These are phyloP conservation scores for Apotomis turbidana DNA, from an alignment of 2,888 invertebrate species.

Conservation along the genomic window DNA sequence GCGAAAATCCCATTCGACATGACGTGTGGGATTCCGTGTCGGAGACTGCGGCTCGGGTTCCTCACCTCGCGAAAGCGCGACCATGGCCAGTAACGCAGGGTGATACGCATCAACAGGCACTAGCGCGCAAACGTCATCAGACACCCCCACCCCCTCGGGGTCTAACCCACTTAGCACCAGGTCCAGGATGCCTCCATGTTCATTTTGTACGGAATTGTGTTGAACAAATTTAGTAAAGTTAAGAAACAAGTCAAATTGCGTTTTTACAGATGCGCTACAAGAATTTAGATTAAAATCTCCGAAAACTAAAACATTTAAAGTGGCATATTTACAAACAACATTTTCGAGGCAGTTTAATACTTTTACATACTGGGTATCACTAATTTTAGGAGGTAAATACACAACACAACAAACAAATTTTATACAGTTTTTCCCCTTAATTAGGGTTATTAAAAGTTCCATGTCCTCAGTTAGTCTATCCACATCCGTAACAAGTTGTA, in stretches of 20 bases:
- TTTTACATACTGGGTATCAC: neutral
- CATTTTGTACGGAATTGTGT: neutral
- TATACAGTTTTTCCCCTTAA: neutral
- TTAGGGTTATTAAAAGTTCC: neutral
- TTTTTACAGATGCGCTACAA: too few species aligned
- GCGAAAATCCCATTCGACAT: too few species aligned
- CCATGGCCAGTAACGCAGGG: neutral
- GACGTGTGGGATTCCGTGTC: too few species aligned
- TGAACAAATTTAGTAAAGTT: neutral
- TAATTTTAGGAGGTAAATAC: conserved; percentile 4
- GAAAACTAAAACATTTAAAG: neutral
- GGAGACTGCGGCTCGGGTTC: too few species aligned
- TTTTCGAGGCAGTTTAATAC: neutral
- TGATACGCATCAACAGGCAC: neutral
- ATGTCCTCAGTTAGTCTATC: neutral
- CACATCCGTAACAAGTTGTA: neutral
- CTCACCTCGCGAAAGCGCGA: too few species aligned
- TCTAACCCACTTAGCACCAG: neutral
- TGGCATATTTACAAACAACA: conserved; percentile 11
- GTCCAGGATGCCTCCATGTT: conserved; percentile 1
- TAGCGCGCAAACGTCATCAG: neutral
- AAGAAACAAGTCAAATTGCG: too few species aligned
- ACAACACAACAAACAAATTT: neutral
- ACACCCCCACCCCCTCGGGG: neutral
- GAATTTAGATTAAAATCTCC: too few species aligned